These are phyloP conservation scores for Diploptera punctata DNA, from an alignment of 2,888 invertebrate genomes.

Conservation along the genomic window DNA sequence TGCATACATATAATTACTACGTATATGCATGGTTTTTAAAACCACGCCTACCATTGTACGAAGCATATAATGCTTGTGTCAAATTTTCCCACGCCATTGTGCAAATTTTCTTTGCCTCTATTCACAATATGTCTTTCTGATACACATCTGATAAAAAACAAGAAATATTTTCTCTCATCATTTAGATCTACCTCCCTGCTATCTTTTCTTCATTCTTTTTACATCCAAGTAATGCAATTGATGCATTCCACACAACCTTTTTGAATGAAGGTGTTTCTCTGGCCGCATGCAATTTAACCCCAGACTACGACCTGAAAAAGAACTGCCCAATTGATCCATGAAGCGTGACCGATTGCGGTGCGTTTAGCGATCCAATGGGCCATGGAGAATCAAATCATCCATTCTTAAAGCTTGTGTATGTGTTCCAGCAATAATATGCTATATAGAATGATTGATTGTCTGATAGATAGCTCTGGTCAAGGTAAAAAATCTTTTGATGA, in stretches of 20 bases:
- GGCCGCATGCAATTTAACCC: background rate
- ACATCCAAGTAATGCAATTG: too few species aligned
- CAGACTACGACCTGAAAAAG: background rate
- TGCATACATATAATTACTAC: too few species aligned
- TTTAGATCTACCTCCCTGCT: too few species aligned
- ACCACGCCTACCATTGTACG: background rate
- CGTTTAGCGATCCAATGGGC: conserved; percentile 17
- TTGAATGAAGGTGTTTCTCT: background rate
- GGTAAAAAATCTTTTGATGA: conserved; percentile 1
- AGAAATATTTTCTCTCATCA: too few species aligned
- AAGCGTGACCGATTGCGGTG: conserved; percentile 19
- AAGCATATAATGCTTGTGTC: background rate
- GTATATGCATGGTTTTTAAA: too few species aligned
- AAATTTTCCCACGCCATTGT: background rate
- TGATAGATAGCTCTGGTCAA: background rate
- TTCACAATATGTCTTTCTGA: background rate
- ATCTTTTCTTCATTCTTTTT: too few species aligned
- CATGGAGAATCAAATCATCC: conserved; percentile 19
- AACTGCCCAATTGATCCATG: conserved; percentile 6
- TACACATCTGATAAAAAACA: background rate
- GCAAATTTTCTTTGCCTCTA: background rate
- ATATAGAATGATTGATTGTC: conserved; percentile 9
- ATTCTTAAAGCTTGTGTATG: background rate
- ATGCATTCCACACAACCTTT: background rate
- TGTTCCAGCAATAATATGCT: background rate